Evolutionary conservation across 2,113 vertebrate genomes (phyloP), one percentile per base, ranked within the genome.

Genomic region (Oophaga pumilio): DNA sequence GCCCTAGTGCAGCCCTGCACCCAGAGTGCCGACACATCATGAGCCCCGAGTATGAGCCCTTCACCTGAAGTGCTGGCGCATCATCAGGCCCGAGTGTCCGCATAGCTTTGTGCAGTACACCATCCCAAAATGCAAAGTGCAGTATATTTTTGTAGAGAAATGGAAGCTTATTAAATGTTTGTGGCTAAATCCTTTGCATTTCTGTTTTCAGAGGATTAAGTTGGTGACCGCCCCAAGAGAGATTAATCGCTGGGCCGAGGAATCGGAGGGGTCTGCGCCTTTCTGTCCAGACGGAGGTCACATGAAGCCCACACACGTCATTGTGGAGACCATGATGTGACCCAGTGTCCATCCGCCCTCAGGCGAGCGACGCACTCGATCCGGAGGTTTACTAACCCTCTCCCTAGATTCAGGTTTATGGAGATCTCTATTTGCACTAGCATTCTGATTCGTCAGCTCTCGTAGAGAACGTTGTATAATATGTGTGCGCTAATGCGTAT

Each of bases 241-340:
- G 90, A 84, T 97, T 92, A 92, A 97, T 91, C 94, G 89, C 68
- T 95, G 94, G 95, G 93, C 93, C 4, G 93, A 93, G 89, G 94
- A 95, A 66, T 91, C 85, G 0, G 95, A 95, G 85, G 94, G 93
- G 3, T 92, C 93, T 84, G 90, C 89, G 0, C 94, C 94, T 0
- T 95, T 94, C 90, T 91, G 90, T 89, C 89, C 96, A 76, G 96
- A 95, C 56, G 90, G 93, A 84, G 91, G 94, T 87, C 95, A 97
- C 93, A 94, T 94, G 92, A 98, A 97, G 92, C 96, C 97, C 85
- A 96, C 96, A 86, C 97, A 98, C 94, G 97, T 97, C 95, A 94
- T 99, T 91, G 97, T 98, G 94, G 98, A 99, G 95, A 99, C 97
- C 91, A 98, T 95, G 95, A 99, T 99, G 98, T 99, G 97, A 99